phyloP scores from a whole-genome alignment of 2,888 invertebrate species.

The Drosophila histrio region DNA sequence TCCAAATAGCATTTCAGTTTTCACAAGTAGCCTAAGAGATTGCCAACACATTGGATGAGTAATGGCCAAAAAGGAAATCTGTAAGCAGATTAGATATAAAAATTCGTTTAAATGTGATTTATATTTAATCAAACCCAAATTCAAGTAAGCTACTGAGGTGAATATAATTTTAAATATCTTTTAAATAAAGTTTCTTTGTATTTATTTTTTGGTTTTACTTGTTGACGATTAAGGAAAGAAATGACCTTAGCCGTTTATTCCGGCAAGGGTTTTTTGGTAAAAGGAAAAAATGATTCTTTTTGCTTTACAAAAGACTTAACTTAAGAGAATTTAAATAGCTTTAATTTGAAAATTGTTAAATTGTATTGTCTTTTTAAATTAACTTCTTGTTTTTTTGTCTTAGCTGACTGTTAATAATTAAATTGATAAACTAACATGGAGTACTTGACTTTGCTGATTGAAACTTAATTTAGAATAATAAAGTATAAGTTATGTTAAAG shows the following conservation, averaged over 20 bases:
- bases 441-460: too few species aligned
- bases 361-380: neutral
- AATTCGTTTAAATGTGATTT: neutral
- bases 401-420: too few species aligned
- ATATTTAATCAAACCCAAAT: conserved; percentile 6
- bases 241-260: too few species aligned
- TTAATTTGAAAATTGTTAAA: neutral
- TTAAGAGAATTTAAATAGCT: neutral
- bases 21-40: neutral
- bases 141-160: neutral
- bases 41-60: conserved; percentile 5
- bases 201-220: neutral
- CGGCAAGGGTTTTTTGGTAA: too few species aligned
- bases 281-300: too few species aligned
- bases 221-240: neutral
- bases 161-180: neutral
- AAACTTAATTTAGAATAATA: too few species aligned
- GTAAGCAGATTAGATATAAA: conserved; percentile 5
- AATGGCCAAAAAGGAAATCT: conserved; percentile 1
- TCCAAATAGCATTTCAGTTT: neutral
- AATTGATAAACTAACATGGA: too few species aligned
- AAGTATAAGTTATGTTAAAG: too few species aligned
- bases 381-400: too few species aligned
- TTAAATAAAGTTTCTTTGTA: neutral
- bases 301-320: neutral